A percentile compares a stretch with the other conserved stretches of the same genome.
Conservation (phyloP, 2,888 invertebrate species). For the Antitype chi region DNA sequence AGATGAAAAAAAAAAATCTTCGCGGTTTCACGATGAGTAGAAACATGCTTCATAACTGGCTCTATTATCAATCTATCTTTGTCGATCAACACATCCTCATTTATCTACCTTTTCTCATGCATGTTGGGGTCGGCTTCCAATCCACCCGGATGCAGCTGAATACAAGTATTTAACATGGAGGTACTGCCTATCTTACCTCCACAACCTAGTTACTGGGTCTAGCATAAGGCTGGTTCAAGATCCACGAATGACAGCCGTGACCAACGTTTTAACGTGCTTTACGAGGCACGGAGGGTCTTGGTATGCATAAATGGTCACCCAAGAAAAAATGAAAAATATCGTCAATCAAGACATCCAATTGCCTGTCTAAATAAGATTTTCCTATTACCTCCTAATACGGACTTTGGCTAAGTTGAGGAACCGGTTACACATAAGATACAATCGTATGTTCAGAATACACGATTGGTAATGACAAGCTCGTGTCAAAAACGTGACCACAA, state of each 20-base stretch:
- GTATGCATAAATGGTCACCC: too few relatives aligned
- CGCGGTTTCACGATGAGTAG: background rate
- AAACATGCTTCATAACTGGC: conserved; percentile 2
- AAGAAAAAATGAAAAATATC: too few relatives aligned
- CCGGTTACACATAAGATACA: conserved; percentile 7
- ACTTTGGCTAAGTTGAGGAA: background rate
- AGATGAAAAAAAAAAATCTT: background rate
- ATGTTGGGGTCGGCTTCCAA: too few relatives aligned
- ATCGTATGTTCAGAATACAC: background rate
- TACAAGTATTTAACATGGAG: too few relatives aligned
- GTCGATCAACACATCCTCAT: conserved; percentile 1
- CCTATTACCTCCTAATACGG: background rate
- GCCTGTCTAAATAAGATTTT: background rate
- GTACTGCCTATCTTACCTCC: too few relatives aligned
- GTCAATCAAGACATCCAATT: background rate
- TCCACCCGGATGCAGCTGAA: too few relatives aligned
- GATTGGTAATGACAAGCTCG: conserved; percentile 1
- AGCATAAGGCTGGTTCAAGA: too few relatives aligned
- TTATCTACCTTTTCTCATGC: too few relatives aligned
- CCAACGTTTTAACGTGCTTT: too few relatives aligned
- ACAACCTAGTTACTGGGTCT: too few relatives aligned
- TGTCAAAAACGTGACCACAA: conserved; percentile 14
- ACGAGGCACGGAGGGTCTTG: too few relatives aligned
- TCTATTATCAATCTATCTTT: background rate
- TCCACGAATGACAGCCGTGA: too few relatives aligned